These are phyloP conservation scores for Rhamphomyia laevipes DNA, from an alignment of 2,888 invertebrate species.

Conservation along the genomic window DNA sequence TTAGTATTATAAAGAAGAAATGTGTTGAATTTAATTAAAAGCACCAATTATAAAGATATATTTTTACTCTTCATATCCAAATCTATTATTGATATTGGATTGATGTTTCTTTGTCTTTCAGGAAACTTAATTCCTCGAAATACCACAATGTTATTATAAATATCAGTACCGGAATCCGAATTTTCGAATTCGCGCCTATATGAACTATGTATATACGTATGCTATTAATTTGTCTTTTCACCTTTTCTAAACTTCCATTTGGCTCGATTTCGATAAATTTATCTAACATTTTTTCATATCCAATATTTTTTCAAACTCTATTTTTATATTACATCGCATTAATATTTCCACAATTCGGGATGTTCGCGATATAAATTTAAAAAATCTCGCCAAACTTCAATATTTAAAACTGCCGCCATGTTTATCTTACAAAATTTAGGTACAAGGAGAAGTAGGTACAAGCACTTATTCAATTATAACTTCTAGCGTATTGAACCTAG, in stretches of 20 bases:
- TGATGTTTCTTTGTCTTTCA: background rate
- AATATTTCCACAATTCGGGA: background rate
- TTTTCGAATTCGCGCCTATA: slow-evolving; percentile 5
- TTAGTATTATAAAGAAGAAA: no score
- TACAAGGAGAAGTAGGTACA: no score
- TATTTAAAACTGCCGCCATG: background rate
- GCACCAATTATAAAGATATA: no score
- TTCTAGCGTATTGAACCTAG: no score
- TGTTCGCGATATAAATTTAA: background rate
- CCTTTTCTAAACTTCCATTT: background rate
- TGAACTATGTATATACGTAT: background rate
- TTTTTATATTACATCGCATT: background rate
- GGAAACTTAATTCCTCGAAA: slow-evolving; percentile 1
- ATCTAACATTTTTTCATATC: background rate
- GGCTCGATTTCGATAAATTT: background rate
- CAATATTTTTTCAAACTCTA: background rate
- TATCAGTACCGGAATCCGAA: background rate
- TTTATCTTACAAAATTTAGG: no score
- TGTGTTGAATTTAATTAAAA: no score
- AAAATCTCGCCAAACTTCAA: background rate
- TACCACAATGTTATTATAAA: slow-evolving; percentile 5
- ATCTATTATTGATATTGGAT: background rate
- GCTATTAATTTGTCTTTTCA: slow-evolving; percentile 6
- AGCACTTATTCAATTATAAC: no score
- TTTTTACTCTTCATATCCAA: no score